These are phyloP conservation scores for Phthorimaea operculella DNA, from an alignment of 1,140 invertebrate species.

Conservation along the genomic window DNA sequence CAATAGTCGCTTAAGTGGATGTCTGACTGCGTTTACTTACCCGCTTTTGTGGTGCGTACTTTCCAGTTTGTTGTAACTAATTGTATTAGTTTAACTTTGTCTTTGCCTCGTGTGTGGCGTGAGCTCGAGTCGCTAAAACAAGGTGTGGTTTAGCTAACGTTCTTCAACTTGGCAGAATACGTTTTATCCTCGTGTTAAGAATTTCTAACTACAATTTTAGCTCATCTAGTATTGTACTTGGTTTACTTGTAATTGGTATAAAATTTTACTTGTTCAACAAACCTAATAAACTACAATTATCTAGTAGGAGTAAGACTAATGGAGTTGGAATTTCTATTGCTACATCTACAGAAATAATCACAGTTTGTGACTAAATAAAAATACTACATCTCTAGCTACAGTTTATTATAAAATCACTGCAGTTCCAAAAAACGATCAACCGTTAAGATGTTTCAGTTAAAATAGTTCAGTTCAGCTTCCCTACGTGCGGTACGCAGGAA, in stretches of 20 bases:
- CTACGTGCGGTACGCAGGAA: not conserved
- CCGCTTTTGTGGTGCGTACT: slow-evolving; percentile 1
- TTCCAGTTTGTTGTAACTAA: not conserved
- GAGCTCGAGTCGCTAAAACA: too few relatives aligned
- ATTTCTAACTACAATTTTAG: too few relatives aligned
- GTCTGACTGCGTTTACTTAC: slow-evolving; percentile 6
- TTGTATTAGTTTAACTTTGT: slow-evolving; percentile 4
- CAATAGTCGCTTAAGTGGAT: slow-evolving; percentile 24
- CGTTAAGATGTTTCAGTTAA: not conserved
- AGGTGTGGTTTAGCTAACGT: too few relatives aligned
- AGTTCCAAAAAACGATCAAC: slow-evolving; percentile 4
- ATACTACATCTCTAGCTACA: slow-evolving; percentile 12
- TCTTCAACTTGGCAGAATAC: too few relatives aligned
- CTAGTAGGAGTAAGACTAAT: too few relatives aligned
- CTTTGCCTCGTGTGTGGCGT: not conserved
- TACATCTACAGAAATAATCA: too few relatives aligned
- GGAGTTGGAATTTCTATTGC: too few relatives aligned
- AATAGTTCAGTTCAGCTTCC: not conserved
- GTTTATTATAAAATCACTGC: slow-evolving; percentile 12
- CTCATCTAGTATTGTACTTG: too few relatives aligned
- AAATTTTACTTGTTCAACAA: too few relatives aligned
- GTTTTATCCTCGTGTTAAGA: too few relatives aligned
- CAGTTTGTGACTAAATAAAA: slow-evolving; percentile 14
- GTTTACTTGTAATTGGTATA: too few relatives aligned
- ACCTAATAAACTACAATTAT: too few relatives aligned